Percentiles rank a stretch among this genome's conserved stretches.
phyloP scores from a whole-genome alignment of 2,113 vertebrate species.

The Zapornia atra region DNA sequence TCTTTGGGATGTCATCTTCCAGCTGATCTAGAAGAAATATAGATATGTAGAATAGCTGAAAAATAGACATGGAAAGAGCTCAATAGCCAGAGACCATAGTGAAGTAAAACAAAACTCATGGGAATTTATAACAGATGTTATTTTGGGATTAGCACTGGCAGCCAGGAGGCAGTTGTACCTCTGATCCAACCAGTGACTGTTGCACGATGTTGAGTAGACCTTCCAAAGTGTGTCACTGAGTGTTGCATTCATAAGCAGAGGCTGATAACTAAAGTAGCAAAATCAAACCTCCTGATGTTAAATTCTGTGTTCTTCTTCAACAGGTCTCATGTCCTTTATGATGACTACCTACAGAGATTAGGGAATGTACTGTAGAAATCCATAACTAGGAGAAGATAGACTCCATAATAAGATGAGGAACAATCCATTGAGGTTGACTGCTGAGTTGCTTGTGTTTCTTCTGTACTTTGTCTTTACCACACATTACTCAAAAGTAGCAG shows the following conservation, averaged over 20 bases:
- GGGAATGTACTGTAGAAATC: neutral
- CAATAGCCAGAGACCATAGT: neutral
- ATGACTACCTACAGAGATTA: neutral
- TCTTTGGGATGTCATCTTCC: neutral
- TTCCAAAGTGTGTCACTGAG: neutral
- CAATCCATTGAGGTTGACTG: neutral
- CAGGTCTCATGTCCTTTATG: too few relatives aligned
- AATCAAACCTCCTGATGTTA: neutral
- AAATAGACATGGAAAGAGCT: neutral
- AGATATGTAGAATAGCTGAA: neutral
- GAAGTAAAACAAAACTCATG: neutral
- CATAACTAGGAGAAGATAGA: neutral
- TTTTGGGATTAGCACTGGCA: neutral
- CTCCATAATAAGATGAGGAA: neutral
- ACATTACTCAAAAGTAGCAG: neutral
- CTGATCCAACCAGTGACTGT: neutral
- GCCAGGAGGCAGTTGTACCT: neutral
- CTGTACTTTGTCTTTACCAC: neutral
- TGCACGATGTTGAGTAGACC: neutral
- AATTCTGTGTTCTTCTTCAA: neutral
- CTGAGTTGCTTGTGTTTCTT: neutral
- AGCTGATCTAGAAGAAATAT: neutral
- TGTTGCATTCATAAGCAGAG: neutral
- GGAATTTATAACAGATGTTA: neutral
- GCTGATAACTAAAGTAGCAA: neutral